Conservation (phyloP, 2,113 vertebrate species). For the Nyctereutes procyonoides region DNA sequence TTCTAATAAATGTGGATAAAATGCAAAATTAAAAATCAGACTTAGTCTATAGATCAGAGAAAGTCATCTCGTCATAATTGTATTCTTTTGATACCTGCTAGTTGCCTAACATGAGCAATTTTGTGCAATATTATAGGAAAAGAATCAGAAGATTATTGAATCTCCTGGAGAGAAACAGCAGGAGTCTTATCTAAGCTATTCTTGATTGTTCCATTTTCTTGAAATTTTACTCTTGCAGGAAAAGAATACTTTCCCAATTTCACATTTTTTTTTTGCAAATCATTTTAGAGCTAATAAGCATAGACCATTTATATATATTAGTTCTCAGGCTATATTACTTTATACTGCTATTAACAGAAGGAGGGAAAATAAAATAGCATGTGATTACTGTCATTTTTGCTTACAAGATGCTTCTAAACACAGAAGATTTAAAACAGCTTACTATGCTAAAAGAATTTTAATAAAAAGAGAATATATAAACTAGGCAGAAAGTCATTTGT, state of each 20-base stretch:
- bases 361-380: background rate
- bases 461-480: background rate
- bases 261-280: conserved; percentile 11
- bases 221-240: background rate
- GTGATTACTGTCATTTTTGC: background rate
- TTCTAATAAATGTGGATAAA: background rate
- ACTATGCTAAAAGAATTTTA: background rate
- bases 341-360: background rate
- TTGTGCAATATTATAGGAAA: background rate
- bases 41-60: background rate
- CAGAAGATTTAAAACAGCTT: background rate
- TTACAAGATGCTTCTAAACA: background rate
- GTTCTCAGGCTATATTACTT: conserved; percentile 15
- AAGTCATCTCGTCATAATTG: background rate
- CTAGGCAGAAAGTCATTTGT: background rate
- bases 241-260: conserved; percentile 31
- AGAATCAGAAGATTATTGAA: conserved; percentile 53
- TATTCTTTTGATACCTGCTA: background rate
- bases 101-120: conserved; percentile 9
- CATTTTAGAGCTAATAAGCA: background rate
- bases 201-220: background rate
- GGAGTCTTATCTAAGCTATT: background rate
- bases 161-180: background rate
- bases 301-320: background rate
- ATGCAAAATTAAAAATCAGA: background rate